Evolutionary conservation across 2,888 invertebrate species (phyloP).

Genomic region (Stenolophus ochropezus): DNA sequence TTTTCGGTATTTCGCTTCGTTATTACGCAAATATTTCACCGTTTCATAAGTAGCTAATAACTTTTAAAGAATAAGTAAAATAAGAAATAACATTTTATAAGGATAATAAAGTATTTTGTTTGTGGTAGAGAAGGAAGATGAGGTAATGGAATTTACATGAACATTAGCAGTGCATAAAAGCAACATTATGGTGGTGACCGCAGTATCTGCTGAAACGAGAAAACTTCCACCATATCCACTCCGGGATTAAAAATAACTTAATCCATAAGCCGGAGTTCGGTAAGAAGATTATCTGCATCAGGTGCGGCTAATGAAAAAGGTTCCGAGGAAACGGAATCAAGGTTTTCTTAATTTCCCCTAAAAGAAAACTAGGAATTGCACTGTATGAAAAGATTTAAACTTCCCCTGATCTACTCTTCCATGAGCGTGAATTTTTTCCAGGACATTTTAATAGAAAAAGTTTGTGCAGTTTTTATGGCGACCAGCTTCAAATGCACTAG

Average conservation of each 20-base stretch:
- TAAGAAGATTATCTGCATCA: constrained; percentile 59
- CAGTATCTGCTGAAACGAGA: constrained; percentile 5
- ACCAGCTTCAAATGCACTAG: constrained; percentile 34
- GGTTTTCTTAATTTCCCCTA: constrained; percentile 45
- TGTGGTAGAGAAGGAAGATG: not conserved
- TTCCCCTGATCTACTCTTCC: constrained; percentile 26
- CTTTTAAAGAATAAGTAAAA: too few species aligned
- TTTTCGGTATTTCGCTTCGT: too few species aligned
- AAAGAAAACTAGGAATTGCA: constrained; percentile 41
- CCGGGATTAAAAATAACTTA: constrained; percentile 59
- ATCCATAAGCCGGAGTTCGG: constrained; percentile 51
- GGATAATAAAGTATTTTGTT: too few species aligned
- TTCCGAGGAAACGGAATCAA: constrained; percentile 44
- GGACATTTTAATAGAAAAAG: constrained; percentile 59
- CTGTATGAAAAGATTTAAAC: constrained; percentile 50
- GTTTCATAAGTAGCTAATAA: too few species aligned
- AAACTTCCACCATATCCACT: constrained; percentile 42
- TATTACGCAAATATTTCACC: too few species aligned
- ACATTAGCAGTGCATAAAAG: constrained; percentile 22
- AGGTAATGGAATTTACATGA: not conserved
- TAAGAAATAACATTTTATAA: too few species aligned
- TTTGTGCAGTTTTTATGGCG: constrained; percentile 26
- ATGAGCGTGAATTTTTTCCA: constrained; percentile 28
- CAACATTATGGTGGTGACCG: constrained; percentile 20
- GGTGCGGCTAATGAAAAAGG: constrained; percentile 60